Evolutionary conservation across 2,113 vertebrate genomes (phyloP), one percentile per base, ranked within the genome.

Genomic region (Sylvia atricapilla): DNA sequence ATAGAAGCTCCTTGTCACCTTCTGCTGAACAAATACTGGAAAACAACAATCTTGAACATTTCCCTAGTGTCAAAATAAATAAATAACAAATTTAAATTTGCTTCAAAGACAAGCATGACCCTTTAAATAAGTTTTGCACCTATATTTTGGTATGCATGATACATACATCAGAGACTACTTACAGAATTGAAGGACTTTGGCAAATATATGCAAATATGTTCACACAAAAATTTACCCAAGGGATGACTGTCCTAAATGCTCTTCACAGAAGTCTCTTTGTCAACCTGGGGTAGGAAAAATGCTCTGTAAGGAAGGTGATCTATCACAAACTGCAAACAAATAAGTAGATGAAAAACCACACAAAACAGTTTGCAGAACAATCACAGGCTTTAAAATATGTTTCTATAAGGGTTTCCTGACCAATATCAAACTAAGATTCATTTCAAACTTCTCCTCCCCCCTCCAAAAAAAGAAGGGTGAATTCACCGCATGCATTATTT

Each of bases 401-500:
- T 92, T 86, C 41, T n/a, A 43, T 53, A 35, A 31, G 52, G 52
- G 39, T 87, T 78, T 95, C 46, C 85, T 84, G 79, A 84, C n/a
- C 60, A 78, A 75, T 88, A 86, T 94, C 33, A 78, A 89, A 80
- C 31, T 33, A 77, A 78, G 46, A 85, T 74, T 80, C 5, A 89
- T 89, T 91, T 87, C 55, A 85, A 89, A 78, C 2, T 16, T 53
- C 44, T 91, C 52, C 52, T 74, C 13, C 30, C 13, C 9, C 7
- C 5, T 4, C 39, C 19, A 67, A 89, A 92, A 84, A 59, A 46
- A 52, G 35, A 50, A 52, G 41, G 56, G 49, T 91, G 84, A 81
- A 76, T 93, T 96, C 72, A 88, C 85, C 56, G 90, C 73, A 88
- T 92, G 64, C 80, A 94, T 96, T 96, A 96, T 96, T 95, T 88